Conservation (phyloP, 2,797 vertebrate species). For the Chlorospingus flavigularis region DNA sequence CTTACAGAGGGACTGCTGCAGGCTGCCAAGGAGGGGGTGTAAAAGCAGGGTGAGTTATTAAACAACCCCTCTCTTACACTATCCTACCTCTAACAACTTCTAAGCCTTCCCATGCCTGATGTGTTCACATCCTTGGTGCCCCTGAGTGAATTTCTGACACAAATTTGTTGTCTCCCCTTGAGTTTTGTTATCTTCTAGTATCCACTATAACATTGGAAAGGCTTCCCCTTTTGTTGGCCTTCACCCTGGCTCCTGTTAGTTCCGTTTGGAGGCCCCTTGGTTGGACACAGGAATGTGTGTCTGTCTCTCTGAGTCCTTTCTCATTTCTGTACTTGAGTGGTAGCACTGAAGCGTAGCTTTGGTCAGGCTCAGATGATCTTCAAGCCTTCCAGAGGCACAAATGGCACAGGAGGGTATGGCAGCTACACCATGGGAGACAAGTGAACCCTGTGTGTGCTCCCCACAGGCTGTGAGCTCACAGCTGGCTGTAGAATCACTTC, state of each 20-base stretch:
- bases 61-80: background rate
- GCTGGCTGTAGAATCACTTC: background rate
- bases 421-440: background rate
- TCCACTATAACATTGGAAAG: background rate
- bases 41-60: background rate
- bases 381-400: background rate
- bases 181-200: background rate
- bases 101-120: background rate
- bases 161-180: background rate
- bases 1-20: background rate
- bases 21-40: fast-evolving
- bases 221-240: background rate
- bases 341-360: background rate
- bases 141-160: background rate
- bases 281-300: background rate
- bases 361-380: background rate
- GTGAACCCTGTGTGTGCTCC: background rate
- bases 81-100: background rate
- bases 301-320: background rate
- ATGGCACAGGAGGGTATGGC: background rate
- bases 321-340: background rate
- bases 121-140: background rate
- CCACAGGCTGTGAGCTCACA: background rate
- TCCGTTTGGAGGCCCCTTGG: background rate
- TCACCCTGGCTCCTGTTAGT: background rate